Evolutionary conservation across 2,113 vertebrate species (phyloP).

Genomic region (Nyctibius bracteatus): DNA sequence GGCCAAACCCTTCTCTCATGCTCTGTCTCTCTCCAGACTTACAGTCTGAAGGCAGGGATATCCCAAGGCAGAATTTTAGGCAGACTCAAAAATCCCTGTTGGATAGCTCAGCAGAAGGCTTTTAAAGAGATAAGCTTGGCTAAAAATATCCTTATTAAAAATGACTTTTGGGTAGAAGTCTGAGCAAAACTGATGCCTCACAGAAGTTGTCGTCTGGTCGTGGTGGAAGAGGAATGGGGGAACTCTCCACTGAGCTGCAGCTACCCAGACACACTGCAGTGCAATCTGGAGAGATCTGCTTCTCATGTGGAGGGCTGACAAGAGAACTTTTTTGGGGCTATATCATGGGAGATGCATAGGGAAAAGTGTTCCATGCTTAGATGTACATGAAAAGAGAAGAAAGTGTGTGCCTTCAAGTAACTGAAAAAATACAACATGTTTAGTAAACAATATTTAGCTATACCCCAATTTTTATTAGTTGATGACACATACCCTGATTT

Average conservation of each 20-base stretch:
- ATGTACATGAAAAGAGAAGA: not conserved
- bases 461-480: not conserved
- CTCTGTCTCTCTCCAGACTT: not conserved
- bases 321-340: not conserved
- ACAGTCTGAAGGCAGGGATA: not conserved
- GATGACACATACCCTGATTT: fast-evolving
- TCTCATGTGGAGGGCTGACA: not conserved
- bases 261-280: not conserved
- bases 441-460: not conserved
- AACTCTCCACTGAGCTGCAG: not conserved
- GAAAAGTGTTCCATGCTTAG: not conserved
- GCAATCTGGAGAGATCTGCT: not conserved
- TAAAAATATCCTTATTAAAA: not conserved
- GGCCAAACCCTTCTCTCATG: not conserved
- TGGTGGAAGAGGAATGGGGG: not conserved
- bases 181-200: not conserved
- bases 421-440: not conserved
- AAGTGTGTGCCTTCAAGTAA: not conserved
- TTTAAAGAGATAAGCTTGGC: not conserved
- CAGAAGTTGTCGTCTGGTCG: not conserved
- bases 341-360: not conserved
- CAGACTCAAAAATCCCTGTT: not conserved
- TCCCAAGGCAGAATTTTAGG: not conserved
- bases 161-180: not conserved
- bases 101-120: not conserved